phyloP scores from a whole-genome alignment of 2,888 invertebrate genomes.

The Drosophila flavopinicola region DNA sequence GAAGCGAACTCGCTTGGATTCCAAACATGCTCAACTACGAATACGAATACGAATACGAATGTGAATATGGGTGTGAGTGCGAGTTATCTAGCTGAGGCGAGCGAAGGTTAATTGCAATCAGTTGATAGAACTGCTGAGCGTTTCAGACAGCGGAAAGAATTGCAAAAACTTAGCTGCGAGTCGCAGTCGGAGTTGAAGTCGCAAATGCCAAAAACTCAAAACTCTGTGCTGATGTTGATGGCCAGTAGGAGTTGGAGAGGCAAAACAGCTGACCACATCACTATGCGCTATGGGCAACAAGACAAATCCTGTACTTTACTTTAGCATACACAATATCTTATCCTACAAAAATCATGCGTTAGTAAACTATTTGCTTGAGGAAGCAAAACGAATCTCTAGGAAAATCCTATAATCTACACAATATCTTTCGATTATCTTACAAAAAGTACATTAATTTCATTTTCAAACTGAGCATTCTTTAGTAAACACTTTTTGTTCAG shows the following conservation, averaged over 20 bases:
- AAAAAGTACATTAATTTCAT: too few relatives aligned
- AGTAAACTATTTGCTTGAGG: too few relatives aligned
- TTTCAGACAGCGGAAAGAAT: conserved; percentile 55
- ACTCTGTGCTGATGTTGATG: conserved; percentile 14
- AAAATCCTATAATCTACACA: too few relatives aligned
- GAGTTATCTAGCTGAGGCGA: conserved; percentile 20
- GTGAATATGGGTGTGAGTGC: neutral
- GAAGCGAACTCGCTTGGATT: conserved; percentile 38
- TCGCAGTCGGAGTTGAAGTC: too few relatives aligned
- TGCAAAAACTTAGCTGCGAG: conserved; percentile 33
- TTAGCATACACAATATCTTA: too few relatives aligned
- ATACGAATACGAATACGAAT: conserved; percentile 5
- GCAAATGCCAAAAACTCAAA: conserved; percentile 52
- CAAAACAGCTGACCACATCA: neutral
- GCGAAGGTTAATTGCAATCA: conserved; percentile 56
- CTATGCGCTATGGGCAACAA: too few relatives aligned
- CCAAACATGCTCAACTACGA: conserved; percentile 28
- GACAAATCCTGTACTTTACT: too few relatives aligned
- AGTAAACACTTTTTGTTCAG: too few relatives aligned
- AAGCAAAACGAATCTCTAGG: too few relatives aligned
- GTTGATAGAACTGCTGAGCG: conserved; percentile 43
- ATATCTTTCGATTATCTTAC: too few relatives aligned
- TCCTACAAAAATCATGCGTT: too few relatives aligned
- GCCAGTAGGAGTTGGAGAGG: conserved; percentile 3
- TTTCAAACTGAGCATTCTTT: too few relatives aligned